phyloP scores from a whole-genome alignment of 2,113 vertebrate genomes.

The Arenaria interpres region DNA sequence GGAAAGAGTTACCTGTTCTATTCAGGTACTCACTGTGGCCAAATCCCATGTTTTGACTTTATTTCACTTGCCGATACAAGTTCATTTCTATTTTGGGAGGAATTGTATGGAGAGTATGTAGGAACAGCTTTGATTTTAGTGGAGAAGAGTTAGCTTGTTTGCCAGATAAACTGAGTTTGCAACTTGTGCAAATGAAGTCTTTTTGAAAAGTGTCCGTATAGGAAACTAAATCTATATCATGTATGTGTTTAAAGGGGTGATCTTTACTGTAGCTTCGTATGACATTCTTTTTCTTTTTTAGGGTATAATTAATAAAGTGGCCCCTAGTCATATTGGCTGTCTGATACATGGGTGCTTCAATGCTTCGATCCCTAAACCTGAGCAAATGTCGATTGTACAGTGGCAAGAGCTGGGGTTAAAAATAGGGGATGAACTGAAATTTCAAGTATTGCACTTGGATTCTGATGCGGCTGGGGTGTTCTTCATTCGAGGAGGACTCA shows the following conservation, averaged over 20 bases:
- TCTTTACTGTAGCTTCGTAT: neutral
- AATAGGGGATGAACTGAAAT: slow-evolving; percentile 85
- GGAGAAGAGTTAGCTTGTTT: neutral
- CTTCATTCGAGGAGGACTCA: slow-evolving; percentile 88
- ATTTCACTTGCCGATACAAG: neutral
- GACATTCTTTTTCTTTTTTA: slow-evolving; percentile 43
- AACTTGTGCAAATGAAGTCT: neutral
- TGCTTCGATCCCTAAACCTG: slow-evolving; percentile 90
- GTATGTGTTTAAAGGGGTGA: neutral
- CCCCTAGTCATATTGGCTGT: slow-evolving; percentile 89
- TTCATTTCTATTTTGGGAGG: neutral
- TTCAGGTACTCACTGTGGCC: neutral
- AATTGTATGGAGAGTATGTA: neutral
- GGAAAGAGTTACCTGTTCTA: neutral
- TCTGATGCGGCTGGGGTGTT: slow-evolving; percentile 89
- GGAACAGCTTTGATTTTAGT: neutral
- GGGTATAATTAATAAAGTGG: slow-evolving; percentile 94
- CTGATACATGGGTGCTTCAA: slow-evolving; percentile 96
- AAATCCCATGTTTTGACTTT: neutral
- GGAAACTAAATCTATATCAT: neutral
- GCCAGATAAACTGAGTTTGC: neutral
- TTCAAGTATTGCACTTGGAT: slow-evolving; percentile 88
- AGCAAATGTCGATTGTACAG: slow-evolving; percentile 76
- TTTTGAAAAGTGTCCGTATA: fast-evolving
- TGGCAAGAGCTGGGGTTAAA: slow-evolving; percentile 84